Conservation (phyloP, 2,888 invertebrate genomes). For the Phragmatobia fuliginosa region DNA sequence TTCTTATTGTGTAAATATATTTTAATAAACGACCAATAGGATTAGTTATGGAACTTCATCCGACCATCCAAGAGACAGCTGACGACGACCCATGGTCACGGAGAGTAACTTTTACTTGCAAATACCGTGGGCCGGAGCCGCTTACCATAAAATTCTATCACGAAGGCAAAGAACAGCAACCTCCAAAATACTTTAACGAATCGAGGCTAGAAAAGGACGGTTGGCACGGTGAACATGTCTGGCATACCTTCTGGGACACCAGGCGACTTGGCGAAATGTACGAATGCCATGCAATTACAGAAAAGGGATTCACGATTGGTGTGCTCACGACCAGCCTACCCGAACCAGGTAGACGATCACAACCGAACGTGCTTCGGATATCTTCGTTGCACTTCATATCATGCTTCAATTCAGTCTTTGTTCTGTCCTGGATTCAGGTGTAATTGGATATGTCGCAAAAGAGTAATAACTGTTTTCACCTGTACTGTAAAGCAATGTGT, state of each 20-base stretch:
- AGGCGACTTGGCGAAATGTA: slow-evolving; percentile 61
- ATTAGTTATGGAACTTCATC: slow-evolving; percentile 80
- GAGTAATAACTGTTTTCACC: slow-evolving; percentile 31
- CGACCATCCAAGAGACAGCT: slow-evolving; percentile 64
- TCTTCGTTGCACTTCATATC: slow-evolving; percentile 36
- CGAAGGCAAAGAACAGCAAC: slow-evolving; percentile 60
- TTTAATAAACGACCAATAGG: slow-evolving; percentile 62
- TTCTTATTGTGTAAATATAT: slow-evolving; percentile 23
- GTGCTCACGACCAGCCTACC: slow-evolving; percentile 72
- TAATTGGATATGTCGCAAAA: slow-evolving; percentile 31
- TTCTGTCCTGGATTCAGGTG: slow-evolving; percentile 26
- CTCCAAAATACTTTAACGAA: slow-evolving; percentile 63
- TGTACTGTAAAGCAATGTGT: slow-evolving; percentile 6
- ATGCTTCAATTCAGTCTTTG: slow-evolving; percentile 36
- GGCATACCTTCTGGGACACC: slow-evolving; percentile 71
- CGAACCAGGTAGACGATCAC: slow-evolving; percentile 52
- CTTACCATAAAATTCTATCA: slow-evolving; percentile 75
- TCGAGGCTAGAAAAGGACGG: slow-evolving; percentile 67
- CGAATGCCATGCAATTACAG: slow-evolving; percentile 75
- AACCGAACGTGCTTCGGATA: slow-evolving; percentile 38
- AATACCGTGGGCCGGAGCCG: slow-evolving; percentile 76
- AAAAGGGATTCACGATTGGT: slow-evolving; percentile 71
- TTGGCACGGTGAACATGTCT: slow-evolving; percentile 71
- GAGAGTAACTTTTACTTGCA: slow-evolving; percentile 72
- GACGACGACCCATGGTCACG: slow-evolving; percentile 51